Conservation (phyloP, 2,113 vertebrate genomes). For the Girardinichthys multiradiatus region DNA sequence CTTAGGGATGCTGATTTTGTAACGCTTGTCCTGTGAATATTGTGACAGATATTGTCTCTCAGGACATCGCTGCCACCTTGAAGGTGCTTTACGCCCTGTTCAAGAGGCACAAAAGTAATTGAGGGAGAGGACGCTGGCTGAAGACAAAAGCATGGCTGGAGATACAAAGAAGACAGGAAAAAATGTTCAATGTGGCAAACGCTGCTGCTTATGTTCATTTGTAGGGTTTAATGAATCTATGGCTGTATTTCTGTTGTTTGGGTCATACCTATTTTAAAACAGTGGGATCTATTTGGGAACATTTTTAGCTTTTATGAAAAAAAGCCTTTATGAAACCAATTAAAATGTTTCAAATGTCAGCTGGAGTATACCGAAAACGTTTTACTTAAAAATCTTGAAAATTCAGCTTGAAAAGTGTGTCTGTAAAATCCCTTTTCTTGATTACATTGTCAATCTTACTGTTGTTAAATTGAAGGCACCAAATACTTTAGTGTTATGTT, state of each 20-base stretch:
- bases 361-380: too few species aligned
- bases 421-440: not conserved
- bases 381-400: not conserved
- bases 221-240: not conserved
- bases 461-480: not conserved
- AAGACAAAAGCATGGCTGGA: constrained; percentile 7
- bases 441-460: not conserved
- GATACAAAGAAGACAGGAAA: not conserved
- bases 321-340: not conserved
- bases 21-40: constrained; percentile 42
- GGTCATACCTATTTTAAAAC: too few species aligned
- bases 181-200: not conserved
- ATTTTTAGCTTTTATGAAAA: not conserved
- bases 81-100: constrained; percentile 88
- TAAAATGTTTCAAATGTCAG: not conserved
- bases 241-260: not conserved
- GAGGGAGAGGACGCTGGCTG: constrained; percentile 27
- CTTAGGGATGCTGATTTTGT: constrained; percentile 20
- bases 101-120: constrained; percentile 82
- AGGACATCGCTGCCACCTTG: constrained; percentile 81
- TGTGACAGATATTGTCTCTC: constrained; percentile 87
- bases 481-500: constrained; percentile 4
- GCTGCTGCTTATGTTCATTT: not conserved
- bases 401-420: not conserved
- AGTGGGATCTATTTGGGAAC: not conserved